Evolutionary conservation across 2,113 vertebrate genomes (phyloP).

Genomic region (Oxygymnocypris stewartii): DNA sequence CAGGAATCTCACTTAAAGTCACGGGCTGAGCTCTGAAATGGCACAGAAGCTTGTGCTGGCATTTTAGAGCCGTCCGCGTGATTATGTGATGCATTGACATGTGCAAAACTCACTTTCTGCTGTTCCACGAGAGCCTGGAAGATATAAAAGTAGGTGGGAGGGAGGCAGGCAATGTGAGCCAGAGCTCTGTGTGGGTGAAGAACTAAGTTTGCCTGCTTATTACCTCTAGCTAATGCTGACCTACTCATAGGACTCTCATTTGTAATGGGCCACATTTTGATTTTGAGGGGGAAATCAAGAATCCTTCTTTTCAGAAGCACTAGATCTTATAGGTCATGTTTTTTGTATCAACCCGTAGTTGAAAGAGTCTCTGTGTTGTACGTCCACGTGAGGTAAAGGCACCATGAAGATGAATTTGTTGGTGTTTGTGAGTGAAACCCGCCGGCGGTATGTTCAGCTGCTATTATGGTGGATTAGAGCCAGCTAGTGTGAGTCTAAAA

Average conservation of each 20-base stretch:
- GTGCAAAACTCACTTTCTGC: not conserved
- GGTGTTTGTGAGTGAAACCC: not conserved
- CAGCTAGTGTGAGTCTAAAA: slow-evolving; percentile 10
- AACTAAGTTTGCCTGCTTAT: slow-evolving; percentile 4
- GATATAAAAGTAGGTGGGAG: slow-evolving; percentile 12
- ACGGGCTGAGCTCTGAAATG: slow-evolving; percentile 1
- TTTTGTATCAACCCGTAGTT: slow-evolving; percentile 12
- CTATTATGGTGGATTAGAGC: slow-evolving; percentile 35
- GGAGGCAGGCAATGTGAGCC: not conserved
- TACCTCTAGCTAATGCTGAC: slow-evolving; percentile 32
- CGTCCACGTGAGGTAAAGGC: slow-evolving; percentile 33
- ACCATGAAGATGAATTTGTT: slow-evolving; percentile 35
- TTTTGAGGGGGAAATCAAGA: slow-evolving; percentile 5
- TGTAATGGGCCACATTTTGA: slow-evolving; percentile 28
- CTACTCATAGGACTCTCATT: slow-evolving; percentile 18
- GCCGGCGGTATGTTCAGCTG: not conserved
- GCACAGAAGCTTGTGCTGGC: slow-evolving; percentile 34
- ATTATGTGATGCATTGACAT: slow-evolving; percentile 22
- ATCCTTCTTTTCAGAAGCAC: slow-evolving; percentile 42
- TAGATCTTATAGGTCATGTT: slow-evolving; percentile 29
- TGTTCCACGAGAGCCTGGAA: not conserved
- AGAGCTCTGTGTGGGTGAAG: slow-evolving; percentile 19
- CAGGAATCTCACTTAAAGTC: slow-evolving; percentile 62
- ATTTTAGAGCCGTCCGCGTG: not conserved
- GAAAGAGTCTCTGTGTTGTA: slow-evolving; percentile 46